Percentiles rank a stretch among this genome's conserved stretches.
Evolutionary conservation across 2,113 vertebrate species (phyloP).

Genomic region (Scophthalmus maximus): DNA sequence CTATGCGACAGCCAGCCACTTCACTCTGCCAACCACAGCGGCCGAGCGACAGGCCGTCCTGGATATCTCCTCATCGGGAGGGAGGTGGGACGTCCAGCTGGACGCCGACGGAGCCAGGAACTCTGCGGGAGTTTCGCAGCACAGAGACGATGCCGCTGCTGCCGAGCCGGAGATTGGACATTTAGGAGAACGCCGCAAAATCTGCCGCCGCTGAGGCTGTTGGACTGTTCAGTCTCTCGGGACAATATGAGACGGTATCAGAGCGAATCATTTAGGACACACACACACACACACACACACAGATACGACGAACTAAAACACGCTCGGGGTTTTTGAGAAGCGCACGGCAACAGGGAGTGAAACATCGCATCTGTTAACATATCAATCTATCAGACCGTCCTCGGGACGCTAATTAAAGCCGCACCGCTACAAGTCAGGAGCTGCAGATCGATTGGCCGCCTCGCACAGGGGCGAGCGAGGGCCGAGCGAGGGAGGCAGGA

Average conservation of each 20-base stretch:
- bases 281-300: too few species aligned
- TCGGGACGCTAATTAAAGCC: constrained; percentile 73
- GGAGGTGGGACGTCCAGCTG: constrained; percentile 38
- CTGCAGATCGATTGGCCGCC: constrained; percentile 64
- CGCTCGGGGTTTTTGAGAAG: too few species aligned
- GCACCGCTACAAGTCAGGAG: constrained; percentile 47
- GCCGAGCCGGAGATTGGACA: not conserved
- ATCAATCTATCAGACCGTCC: constrained; percentile 3
- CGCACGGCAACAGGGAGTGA: not conserved
- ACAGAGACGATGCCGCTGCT: not conserved
- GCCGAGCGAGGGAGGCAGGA: not conserved
- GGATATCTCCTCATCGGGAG: constrained; percentile 37
- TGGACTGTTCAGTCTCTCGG: too few species aligned
- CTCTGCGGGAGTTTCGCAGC: constrained; percentile 27
- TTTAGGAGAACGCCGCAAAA: constrained; percentile 23
- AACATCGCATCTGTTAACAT: not conserved
- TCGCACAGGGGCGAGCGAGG: constrained; percentile 18
- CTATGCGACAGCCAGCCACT: constrained; percentile 49
- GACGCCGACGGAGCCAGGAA: constrained; percentile 25
- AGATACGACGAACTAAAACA: not conserved
- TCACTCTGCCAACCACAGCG: constrained; percentile 52
- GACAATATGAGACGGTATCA: not conserved
- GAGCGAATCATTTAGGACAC: not conserved
- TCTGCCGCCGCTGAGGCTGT: not conserved
- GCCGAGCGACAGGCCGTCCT: constrained; percentile 36